Evolutionary conservation across 1,140 invertebrate species (phyloP).

Genomic region (Heliconius hewitsoni): DNA sequence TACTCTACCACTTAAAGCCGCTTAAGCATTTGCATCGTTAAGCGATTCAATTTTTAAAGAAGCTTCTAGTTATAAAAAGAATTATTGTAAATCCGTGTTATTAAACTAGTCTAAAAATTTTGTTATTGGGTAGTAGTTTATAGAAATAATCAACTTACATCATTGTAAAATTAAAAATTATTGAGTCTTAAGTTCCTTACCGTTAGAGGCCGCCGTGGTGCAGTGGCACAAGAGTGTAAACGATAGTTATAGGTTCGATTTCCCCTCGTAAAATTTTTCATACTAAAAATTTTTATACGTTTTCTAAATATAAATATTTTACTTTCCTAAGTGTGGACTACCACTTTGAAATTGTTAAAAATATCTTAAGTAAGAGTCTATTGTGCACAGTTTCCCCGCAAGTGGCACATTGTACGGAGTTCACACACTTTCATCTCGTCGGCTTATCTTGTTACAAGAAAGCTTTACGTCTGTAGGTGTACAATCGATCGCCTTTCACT

Average conservation of each 20-base stretch:
- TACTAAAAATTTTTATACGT: too few relatives aligned
- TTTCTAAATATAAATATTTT: too few relatives aligned
- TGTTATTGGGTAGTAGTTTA: too few relatives aligned
- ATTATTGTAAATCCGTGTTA: constrained; percentile 5
- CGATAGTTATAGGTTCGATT: too few relatives aligned
- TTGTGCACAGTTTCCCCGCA: constrained; percentile 44
- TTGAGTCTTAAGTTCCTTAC: too few relatives aligned
- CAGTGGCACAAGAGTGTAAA: too few relatives aligned
- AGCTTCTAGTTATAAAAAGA: background rate
- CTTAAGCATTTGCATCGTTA: constrained; percentile 20
- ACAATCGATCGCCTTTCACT: constrained; percentile 69
- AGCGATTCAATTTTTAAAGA: constrained; percentile 12
- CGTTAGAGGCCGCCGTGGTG: too few relatives aligned
- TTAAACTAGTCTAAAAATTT: background rate
- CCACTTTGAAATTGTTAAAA: background rate
- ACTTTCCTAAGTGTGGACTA: too few relatives aligned
- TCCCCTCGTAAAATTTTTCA: too few relatives aligned
- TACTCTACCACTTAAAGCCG: constrained; percentile 36
- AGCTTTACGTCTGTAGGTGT: constrained; percentile 40
- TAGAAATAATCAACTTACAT: too few relatives aligned
- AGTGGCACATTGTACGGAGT: constrained; percentile 47
- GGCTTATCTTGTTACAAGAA: constrained; percentile 67
- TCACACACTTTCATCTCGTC: constrained; percentile 71
- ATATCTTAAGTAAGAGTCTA: background rate
- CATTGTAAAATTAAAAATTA: too few relatives aligned